Conservation (phyloP, 2,113 vertebrate genomes). For the Ceratotherium simum region DNA sequence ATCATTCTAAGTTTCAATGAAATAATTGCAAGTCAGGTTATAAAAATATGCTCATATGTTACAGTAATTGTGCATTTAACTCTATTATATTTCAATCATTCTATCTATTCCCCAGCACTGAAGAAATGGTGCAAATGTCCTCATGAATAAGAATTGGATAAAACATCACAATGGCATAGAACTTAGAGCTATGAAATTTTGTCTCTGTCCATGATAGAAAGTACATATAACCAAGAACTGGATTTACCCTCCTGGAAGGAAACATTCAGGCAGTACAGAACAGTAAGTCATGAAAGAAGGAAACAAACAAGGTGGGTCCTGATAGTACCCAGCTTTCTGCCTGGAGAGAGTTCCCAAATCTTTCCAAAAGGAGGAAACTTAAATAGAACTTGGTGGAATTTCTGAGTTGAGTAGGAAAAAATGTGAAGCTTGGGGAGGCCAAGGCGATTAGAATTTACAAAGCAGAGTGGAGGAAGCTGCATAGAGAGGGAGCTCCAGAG, state of each 20-base stretch:
- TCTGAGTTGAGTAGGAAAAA: background rate
- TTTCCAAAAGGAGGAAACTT: background rate
- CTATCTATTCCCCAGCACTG: background rate
- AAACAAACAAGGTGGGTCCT: background rate
- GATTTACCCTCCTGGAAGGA: background rate
- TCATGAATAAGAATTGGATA: background rate
- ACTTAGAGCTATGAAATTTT: background rate
- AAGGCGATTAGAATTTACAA: background rate
- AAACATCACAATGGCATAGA: background rate
- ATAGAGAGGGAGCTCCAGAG: background rate
- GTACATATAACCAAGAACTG: background rate
- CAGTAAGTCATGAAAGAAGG: background rate
- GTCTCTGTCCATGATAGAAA: background rate
- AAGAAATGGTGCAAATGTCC: background rate
- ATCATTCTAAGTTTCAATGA: background rate
- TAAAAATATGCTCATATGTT: background rate
- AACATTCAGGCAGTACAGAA: background rate
- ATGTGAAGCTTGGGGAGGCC: background rate
- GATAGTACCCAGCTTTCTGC: background rate
- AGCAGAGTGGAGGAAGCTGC: background rate
- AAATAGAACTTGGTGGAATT: background rate
- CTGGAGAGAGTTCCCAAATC: background rate
- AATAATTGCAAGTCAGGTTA: constrained; percentile 14
- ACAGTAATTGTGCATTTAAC: background rate
- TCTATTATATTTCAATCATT: background rate